These are phyloP conservation scores for Trichoplax adhaerens DNA, from an alignment of 37 sponge, comb jelly and placozoan species.

Conservation along the genomic window DNA sequence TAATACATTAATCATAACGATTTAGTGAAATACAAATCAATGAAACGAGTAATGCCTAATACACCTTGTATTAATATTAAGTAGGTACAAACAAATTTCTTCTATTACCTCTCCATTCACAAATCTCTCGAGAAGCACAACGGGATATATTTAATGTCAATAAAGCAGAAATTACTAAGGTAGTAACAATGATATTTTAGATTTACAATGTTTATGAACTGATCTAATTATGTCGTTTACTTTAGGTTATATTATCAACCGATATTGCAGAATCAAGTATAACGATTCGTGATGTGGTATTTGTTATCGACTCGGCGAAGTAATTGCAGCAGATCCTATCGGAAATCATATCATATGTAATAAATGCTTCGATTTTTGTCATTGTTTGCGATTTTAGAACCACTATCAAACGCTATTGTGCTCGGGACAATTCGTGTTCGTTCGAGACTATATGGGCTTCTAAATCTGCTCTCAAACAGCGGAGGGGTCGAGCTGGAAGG, in stretches of 20 bases:
- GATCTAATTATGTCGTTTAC: not conserved
- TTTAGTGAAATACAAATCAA: no score
- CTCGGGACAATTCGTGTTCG: conserved; percentile 50
- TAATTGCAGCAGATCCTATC: conserved; percentile 1
- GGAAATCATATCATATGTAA: no score
- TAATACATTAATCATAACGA: no score
- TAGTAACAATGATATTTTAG: not conserved
- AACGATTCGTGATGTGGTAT: conserved; percentile 63
- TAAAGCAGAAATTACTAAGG: conserved; percentile 47
- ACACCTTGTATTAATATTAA: not conserved
- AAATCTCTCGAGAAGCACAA: conserved; percentile 55
- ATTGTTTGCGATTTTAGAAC: conserved; percentile 10
- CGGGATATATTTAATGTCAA: conserved; percentile 34
- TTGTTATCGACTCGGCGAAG: conserved; percentile 51
- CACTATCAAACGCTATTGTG: conserved; percentile 51
- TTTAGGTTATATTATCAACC: conserved; percentile 43
- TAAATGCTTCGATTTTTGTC: no score
- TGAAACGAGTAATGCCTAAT: not conserved
- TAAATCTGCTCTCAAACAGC: conserved; percentile 58
- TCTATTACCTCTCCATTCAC: conserved; percentile 51
- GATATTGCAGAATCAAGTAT: conserved; percentile 66
- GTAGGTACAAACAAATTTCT: conserved; percentile 32
- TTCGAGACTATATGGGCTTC: conserved; percentile 66
- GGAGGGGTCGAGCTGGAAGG: conserved; percentile 56
- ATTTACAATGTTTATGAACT: not conserved